Percentiles rank a stretch among this genome's conserved stretches.
These are phyloP conservation scores for Pseudolycoriella hygida DNA, from an alignment of 2,888 invertebrate genomes.

Conservation along the genomic window DNA sequence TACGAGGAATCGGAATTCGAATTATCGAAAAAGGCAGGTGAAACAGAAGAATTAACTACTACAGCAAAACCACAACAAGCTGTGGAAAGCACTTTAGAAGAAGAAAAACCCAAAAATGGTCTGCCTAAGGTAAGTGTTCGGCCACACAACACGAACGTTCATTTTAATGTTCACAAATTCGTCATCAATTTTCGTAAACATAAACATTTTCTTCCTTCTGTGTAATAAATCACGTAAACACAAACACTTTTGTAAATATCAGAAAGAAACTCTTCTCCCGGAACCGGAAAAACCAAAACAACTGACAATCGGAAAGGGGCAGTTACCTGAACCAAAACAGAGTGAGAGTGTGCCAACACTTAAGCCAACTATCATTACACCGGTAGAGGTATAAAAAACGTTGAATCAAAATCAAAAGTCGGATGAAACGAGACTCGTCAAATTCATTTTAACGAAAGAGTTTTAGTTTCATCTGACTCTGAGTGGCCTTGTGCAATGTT, in stretches of 20 bases:
- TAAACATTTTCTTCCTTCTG: no score
- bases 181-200: no score
- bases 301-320: constrained; percentile 21
- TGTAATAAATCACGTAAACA: not conserved
- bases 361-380: constrained; percentile 26
- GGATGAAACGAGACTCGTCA: no score
- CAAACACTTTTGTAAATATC: constrained; percentile 15
- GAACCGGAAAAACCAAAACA: constrained; percentile 3
- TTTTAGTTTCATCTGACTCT: no score
- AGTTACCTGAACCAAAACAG: constrained; percentile 20
- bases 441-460: no score
- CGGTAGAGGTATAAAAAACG: constrained; percentile 14
- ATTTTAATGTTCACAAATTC: no score
- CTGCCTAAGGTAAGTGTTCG: constrained; percentile 20
- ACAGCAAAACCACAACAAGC: not conserved
- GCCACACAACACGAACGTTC: no score
- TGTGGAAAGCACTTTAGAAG: constrained; percentile 13
- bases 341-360: constrained; percentile 19
- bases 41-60: not conserved
- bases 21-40: constrained; percentile 21
- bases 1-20: constrained; percentile 40
- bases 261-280: constrained; percentile 19
- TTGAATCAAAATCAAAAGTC: not conserved
- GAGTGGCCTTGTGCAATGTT: no score
- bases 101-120: constrained; percentile 19